Evolutionary conservation across 2,113 vertebrate genomes (phyloP).

Genomic region (Tachycineta bicolor): DNA sequence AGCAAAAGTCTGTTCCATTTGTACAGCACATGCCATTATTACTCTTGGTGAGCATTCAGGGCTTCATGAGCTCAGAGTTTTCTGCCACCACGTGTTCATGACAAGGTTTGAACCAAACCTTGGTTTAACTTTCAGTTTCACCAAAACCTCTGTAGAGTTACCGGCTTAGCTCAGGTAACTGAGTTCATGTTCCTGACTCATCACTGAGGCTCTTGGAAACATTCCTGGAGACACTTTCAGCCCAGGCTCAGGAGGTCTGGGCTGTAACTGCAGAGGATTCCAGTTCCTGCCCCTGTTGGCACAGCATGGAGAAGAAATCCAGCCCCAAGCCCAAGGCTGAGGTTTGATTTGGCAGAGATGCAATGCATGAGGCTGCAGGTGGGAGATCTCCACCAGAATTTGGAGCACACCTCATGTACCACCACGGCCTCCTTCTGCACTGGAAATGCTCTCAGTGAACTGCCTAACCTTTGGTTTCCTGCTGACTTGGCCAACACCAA

Average conservation of each 20-base stretch:
- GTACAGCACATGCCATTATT: neutral
- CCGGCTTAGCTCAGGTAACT: neutral
- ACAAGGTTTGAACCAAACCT: neutral
- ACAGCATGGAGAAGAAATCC: neutral
- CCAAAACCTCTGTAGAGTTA: neutral
- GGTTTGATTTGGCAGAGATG: neutral
- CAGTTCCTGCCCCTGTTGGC: neutral
- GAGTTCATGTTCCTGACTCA: neutral
- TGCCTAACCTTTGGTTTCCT: neutral
- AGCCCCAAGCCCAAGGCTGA: rapidly evolving
- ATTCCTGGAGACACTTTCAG: neutral
- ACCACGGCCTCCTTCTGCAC: neutral
- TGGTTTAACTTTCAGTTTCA: neutral
- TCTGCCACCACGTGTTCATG: neutral
- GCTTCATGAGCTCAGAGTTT: neutral
- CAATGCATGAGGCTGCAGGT: neutral
- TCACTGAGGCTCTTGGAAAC: neutral
- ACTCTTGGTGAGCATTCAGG: neutral
- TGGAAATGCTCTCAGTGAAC: neutral
- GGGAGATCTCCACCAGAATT: neutral
- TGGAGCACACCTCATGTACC: neutral
- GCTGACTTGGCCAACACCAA: neutral
- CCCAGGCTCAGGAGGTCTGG: neutral
- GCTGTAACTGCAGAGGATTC: neutral
- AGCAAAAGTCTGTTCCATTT: neutral